Evolutionary conservation across 2,113 vertebrate genomes (phyloP).

Genomic region (Scomber japonicus): DNA sequence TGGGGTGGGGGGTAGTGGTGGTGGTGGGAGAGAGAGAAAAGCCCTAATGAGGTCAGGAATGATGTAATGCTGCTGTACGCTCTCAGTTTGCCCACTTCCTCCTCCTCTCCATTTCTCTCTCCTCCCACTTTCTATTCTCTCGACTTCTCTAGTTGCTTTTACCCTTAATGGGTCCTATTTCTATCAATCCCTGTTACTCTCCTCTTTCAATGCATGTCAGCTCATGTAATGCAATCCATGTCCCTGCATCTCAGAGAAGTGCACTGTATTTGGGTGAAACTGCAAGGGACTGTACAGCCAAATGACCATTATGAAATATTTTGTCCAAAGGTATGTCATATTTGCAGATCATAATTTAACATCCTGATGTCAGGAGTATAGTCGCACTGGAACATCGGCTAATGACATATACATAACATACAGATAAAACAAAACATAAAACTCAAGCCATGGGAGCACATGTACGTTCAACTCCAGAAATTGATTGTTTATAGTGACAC

Average conservation of each 20-base stretch:
- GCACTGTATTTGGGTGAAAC: background rate
- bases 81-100: constrained; percentile 75
- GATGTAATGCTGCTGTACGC: constrained; percentile 83
- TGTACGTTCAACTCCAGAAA: background rate
- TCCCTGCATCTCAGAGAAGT: constrained; percentile 9
- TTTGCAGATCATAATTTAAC: constrained; percentile 10
- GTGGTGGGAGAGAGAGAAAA: constrained; percentile 68
- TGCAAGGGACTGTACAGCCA: background rate
- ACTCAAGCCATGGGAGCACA: no score
- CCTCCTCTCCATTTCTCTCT: constrained; percentile 69
- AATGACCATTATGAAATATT: constrained; percentile 20
- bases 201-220: constrained; percentile 32
- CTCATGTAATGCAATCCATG: constrained; percentile 38
- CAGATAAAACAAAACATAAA: background rate
- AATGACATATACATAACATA: background rate
- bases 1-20: constrained; percentile 30
- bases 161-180: constrained; percentile 74
- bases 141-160: constrained; percentile 69
- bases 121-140: constrained; percentile 76
- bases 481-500: background rate
- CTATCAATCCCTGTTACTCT: constrained; percentile 65
- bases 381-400: background rate
- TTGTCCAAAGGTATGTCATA: background rate
- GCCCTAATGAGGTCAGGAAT: constrained; percentile 86
- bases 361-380: background rate